Evolutionary conservation across 1,140 invertebrate species (phyloP), one percentile per base, ranked within the genome.

Genomic region (Orussus abietinus): DNA sequence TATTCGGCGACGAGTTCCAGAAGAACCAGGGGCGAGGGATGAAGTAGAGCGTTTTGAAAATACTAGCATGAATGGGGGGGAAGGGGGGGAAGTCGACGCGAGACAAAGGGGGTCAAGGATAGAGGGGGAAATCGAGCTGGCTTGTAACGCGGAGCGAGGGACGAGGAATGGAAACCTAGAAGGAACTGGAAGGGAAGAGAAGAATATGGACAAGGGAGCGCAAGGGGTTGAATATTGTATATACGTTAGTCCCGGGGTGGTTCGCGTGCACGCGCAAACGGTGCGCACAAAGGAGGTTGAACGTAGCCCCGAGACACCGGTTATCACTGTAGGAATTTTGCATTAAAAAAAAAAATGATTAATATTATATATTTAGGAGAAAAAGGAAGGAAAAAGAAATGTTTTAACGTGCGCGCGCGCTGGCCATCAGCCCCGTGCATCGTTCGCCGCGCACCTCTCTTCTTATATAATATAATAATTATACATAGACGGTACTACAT

Each of bases 401-500:
- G 49, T 61, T 62, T 50, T 49, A 43, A 62, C 35, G 55, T 63
- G 58, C 60, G 65, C 55, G 61, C 66, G 64, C 58, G 58, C 55
- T 51, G 53, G 56, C 53, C 55, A 62, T 47, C 53, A 58, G 54
- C 52, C 59, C 42, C 42, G 38, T 49, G 47, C 57, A 61, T 63
- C 52, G 54, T 57, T 55, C 59, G 59, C 53, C 58, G 61, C 59
- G 54, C 59, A 64, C 49, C 51, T 64, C 62, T 65, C 58, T n/a
- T 64, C 55, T 69, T 62, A 64, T 63, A 70, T 67, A 68, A 67
- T 66, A 68, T 69, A 68, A 69, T 69, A 66, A 69, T 66, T 72
- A 70, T 70, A 70, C 62, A 70, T 70, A 70, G 66, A 69, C 62
- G 60, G 59, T 68, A 68, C 59, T 66, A 61, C 56, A 62, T 64